phyloP scores from a whole-genome alignment of 2,113 vertebrate species.

The Elephantulus edwardii region DNA sequence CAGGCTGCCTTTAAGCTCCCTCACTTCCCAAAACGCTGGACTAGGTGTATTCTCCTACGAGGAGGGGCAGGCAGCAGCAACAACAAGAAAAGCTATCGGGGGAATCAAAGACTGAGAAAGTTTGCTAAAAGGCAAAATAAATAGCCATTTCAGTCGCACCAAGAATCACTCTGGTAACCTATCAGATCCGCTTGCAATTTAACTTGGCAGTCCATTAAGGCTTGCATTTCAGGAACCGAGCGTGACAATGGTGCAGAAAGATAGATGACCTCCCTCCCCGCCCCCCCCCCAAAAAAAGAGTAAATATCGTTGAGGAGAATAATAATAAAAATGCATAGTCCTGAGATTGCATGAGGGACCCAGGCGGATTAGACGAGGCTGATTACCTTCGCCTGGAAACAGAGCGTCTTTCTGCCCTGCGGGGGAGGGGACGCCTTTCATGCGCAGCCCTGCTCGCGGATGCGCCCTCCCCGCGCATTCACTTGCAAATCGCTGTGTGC shows the following conservation, averaged over 20 bases:
- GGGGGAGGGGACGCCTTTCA: constrained; percentile 80
- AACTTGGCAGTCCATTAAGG: constrained; percentile 18
- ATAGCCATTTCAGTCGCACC: not conserved
- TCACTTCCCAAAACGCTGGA: not conserved
- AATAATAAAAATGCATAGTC: not conserved
- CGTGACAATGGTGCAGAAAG: not conserved
- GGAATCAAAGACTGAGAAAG: constrained; percentile 37
- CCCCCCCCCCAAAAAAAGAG: no score
- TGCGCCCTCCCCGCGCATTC: constrained; percentile 86
- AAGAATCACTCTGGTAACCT: constrained; percentile 22
- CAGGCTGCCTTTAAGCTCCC: not conserved
- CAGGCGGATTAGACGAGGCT: constrained; percentile 70
- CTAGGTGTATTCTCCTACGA: not conserved
- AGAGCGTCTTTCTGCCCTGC: constrained; percentile 81
- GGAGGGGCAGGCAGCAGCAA: not conserved
- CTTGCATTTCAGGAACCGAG: not conserved
- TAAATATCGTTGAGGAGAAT: constrained; percentile 22
- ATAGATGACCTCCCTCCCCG: not conserved
- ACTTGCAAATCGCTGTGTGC: constrained; percentile 87
- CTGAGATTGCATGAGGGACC: not conserved
- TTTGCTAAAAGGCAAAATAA: constrained; percentile 42
- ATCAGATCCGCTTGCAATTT: constrained; percentile 38
- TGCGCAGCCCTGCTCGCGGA: constrained; percentile 62
- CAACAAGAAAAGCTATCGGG: not conserved
- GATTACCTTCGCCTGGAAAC: constrained; percentile 81